A percentile compares a stretch with the other conserved stretches of the same genome.
Evolutionary conservation across 2,113 vertebrate species (phyloP).

Genomic region (Mixornis gularis): DNA sequence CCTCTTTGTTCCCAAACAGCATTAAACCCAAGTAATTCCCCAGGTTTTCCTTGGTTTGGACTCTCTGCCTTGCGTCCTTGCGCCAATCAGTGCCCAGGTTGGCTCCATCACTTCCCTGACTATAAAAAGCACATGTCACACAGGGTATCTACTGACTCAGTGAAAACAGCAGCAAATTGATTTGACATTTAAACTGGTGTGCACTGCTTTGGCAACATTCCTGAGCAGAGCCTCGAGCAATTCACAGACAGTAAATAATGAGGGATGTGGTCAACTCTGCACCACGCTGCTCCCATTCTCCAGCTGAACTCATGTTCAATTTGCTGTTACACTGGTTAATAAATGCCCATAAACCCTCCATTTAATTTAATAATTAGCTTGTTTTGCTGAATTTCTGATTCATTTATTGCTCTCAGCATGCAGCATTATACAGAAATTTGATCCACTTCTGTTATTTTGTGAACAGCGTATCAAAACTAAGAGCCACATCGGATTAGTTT

Average conservation of each 20-base stretch:
- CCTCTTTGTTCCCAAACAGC: neutral
- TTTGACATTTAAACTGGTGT: constrained; percentile 10
- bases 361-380: neutral
- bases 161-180: neutral
- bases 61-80: fast-evolving
- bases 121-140: neutral
- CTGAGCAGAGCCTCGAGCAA: neutral
- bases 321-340: neutral
- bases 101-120: neutral
- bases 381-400: neutral
- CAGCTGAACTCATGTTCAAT: neutral
- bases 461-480: neutral
- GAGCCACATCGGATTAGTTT: neutral
- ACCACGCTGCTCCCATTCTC: neutral
- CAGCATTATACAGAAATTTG: neutral
- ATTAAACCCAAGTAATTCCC: neutral
- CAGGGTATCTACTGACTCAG: neutral
- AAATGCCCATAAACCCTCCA: neutral
- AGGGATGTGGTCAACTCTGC: neutral
- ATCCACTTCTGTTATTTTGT: neutral
- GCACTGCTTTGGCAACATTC: neutral
- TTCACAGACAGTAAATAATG: neutral
- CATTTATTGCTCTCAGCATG: neutral
- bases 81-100: fast-evolving
- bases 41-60: neutral